Evolutionary conservation across 2,888 invertebrate genomes (phyloP).

Genomic region (Dermolepida albohirtum): DNA sequence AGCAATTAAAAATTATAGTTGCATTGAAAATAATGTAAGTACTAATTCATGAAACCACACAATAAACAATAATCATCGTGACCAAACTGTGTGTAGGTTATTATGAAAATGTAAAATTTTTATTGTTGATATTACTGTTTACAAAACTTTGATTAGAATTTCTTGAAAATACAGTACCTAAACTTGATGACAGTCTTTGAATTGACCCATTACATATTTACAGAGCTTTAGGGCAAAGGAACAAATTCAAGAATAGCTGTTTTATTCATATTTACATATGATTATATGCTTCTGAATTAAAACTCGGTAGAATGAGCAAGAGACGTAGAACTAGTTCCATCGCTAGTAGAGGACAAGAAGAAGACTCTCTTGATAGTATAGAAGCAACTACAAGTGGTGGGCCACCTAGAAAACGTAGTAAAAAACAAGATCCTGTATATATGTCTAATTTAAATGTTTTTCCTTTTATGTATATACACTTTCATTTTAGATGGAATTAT

Average conservation of each 20-base stretch:
- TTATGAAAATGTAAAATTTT: constrained; percentile 27
- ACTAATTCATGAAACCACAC: constrained; percentile 34
- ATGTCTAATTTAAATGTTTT: constrained; percentile 37
- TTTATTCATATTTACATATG: constrained; percentile 34
- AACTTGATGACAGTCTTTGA: constrained; percentile 14
- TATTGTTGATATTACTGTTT: constrained; percentile 35
- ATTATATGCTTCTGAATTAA: constrained; percentile 22
- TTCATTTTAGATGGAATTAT: constrained; percentile 78
- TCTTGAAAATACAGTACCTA: background rate
- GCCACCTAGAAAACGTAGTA: constrained; percentile 72
- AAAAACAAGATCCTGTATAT: constrained; percentile 81
- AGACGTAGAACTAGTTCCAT: constrained; percentile 86
- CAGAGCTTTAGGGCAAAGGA: constrained; percentile 20
- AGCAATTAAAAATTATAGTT: constrained; percentile 34
- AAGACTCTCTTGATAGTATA: constrained; percentile 78
- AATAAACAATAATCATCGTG: constrained; percentile 9
- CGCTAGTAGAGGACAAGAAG: constrained; percentile 79
- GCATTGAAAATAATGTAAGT: constrained; percentile 34
- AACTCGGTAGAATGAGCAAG: constrained; percentile 73
- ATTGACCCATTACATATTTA: constrained; percentile 11
- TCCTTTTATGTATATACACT: constrained; percentile 16
- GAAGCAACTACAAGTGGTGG: constrained; percentile 68
- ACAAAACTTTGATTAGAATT: constrained; percentile 13
- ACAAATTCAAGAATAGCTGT: constrained; percentile 11
- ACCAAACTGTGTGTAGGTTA: constrained; percentile 30